Evolutionary conservation across 2,888 invertebrate species (phyloP).

Genomic region (Sphecodes monilicornis): DNA sequence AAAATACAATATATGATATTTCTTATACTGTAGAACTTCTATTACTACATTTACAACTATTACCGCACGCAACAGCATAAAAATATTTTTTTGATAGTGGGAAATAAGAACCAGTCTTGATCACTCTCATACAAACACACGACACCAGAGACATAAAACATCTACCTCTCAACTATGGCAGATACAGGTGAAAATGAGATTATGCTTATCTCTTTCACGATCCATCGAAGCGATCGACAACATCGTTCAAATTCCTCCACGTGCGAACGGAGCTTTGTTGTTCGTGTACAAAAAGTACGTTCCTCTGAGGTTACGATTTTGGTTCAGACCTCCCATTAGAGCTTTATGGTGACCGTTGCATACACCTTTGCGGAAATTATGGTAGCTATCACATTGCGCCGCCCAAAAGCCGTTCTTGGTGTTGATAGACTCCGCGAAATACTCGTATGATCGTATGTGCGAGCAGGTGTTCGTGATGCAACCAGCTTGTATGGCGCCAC

Average conservation of each 20-base stretch:
- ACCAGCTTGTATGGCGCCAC: conserved; percentile 80
- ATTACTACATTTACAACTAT: not conserved
- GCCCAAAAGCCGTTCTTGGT: conserved; percentile 65
- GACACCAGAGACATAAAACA: not conserved
- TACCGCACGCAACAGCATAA: not conserved
- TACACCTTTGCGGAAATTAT: conserved; percentile 32
- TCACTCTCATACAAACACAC: not conserved
- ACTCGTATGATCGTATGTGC: conserved; percentile 75
- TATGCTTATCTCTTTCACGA: not conserved
- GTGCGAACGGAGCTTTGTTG: conserved; percentile 69
- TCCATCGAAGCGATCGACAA: not conserved
- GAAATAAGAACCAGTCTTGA: not conserved
- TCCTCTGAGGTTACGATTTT: conserved; percentile 51
- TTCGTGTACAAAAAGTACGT: conserved; percentile 72
- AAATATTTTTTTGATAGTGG: no score
- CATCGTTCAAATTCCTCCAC: conserved; percentile 42
- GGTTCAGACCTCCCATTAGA: conserved; percentile 67
- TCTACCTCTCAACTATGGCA: not conserved
- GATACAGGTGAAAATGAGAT: not conserved
- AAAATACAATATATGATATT: not conserved
- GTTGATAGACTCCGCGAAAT: conserved; percentile 79
- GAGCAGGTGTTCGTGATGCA: conserved; percentile 76
- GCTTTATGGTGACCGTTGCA: conserved; percentile 39
- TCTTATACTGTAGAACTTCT: not conserved
- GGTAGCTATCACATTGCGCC: conserved; percentile 46